Percentiles rank a stretch among this genome's conserved stretches.
These are phyloP conservation scores for Sturnus vulgaris DNA, from an alignment of 2,113 vertebrate genomes.

Conservation along the genomic window DNA sequence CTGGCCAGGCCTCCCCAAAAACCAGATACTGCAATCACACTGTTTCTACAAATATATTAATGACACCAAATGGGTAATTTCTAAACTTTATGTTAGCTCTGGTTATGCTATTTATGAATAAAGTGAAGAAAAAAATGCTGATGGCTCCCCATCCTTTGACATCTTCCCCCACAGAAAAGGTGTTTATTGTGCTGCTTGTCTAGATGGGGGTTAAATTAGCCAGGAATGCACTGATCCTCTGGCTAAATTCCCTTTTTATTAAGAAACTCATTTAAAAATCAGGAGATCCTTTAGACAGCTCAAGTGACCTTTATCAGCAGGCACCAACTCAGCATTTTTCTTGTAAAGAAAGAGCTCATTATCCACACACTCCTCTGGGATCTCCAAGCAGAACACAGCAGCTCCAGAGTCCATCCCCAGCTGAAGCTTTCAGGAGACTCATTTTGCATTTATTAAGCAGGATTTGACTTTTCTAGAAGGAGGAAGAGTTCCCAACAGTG, in stretches of 20 bases:
- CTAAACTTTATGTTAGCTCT: background rate
- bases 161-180: background rate
- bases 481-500: background rate
- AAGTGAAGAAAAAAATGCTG: background rate
- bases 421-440: background rate
- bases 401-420: background rate
- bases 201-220: background rate
- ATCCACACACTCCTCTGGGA: background rate
- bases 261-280: background rate
- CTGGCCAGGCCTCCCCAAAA: background rate
- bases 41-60: background rate
- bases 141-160: background rate
- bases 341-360: background rate
- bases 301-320: background rate
- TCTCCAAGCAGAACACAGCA: background rate
- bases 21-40: rapidly evolving
- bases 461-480: background rate
- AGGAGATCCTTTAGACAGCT: background rate
- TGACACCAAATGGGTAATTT: background rate
- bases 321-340: background rate
- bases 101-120: background rate
- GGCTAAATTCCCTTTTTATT: background rate
- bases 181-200: background rate
- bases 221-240: background rate
- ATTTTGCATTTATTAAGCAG: background rate